Base-by-base conservation (phyloP, 2,113 vertebrate genomes). In the Mesoclemmys tuberculata region DNA sequence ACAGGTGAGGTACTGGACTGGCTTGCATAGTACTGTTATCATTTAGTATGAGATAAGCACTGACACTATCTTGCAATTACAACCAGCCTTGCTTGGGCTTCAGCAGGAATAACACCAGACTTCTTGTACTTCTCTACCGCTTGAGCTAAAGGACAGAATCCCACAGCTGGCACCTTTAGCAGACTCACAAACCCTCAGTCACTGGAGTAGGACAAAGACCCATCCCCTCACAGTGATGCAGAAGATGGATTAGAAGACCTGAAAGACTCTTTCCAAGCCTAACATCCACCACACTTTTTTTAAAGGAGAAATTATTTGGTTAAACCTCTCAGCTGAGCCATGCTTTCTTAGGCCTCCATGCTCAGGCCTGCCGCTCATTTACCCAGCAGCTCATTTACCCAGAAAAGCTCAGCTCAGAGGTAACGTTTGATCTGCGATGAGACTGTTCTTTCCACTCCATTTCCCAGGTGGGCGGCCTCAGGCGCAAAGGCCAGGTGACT, bases 371-470 rank as follows among this genome's bases (percentile, higher is more conserved):
- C 46, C 93, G 80, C 24, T 92, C 71, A 68, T 21, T 77, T 56
- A 48, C n/a, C 55, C 49, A 44, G n/a, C n/a, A 94, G 79, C 22
- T 91, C 77, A 68, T 19, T 77, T 56, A 48, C 35, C 55, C 48
- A 46, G n/a, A 84, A 92, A 27, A 90, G 9, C 27, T 93, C 77
- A 85, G 41, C 52, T 90, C 82, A 89, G 86, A 79, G 1, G 2
- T 6, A 68, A 1, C 1, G 0, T 93, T 93, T 92, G 82, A 89
- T 92, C 80, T 96, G 48, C 84, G 92, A 61, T 82, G 58, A 93
- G 94, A 85, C 87, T 93, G 92, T 84, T 96, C 80, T 93, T 97
- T 90, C 92, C 4, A 2, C 84, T 95, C 91, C 85, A 1, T 95
- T 95, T 96, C 71, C 51, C 82, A 87, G 3, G 21, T 94, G 82